phyloP scores from a whole-genome alignment of 1,140 invertebrate species.

The Panagrolaimus sp. region DNA sequence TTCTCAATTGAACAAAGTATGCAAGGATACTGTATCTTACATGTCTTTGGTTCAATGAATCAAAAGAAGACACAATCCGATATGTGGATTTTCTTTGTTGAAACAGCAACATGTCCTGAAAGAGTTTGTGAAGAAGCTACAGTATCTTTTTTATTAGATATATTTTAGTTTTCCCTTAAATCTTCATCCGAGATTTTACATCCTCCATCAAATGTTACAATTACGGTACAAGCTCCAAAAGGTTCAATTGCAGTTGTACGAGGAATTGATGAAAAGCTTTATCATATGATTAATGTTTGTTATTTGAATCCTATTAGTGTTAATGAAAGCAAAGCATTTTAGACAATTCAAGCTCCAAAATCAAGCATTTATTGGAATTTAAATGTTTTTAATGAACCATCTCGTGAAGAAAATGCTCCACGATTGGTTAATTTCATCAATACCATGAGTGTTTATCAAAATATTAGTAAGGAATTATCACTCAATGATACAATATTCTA shows the following conservation, averaged over 20 bases:
- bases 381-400: neutral
- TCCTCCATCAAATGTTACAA: neutral
- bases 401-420: neutral
- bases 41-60: neutral
- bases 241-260: neutral
- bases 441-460: neutral
- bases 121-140: neutral
- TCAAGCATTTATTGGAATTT: neutral
- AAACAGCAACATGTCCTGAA: too few relatives aligned
- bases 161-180: neutral
- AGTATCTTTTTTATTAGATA: neutral
- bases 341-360: neutral
- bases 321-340: neutral
- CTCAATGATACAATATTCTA: too few relatives aligned
- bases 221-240: neutral
- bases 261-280: neutral
- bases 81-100: neutral
- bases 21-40: neutral
- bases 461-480: too few relatives aligned
- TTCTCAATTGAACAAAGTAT: neutral
- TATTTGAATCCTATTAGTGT: neutral
- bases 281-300: conserved; percentile 3
- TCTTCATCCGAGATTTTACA: neutral
- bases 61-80: neutral
- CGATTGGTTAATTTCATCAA: neutral